Evolutionary conservation across 2,888 invertebrate species (phyloP).

Genomic region (Candidula unifasciata): DNA sequence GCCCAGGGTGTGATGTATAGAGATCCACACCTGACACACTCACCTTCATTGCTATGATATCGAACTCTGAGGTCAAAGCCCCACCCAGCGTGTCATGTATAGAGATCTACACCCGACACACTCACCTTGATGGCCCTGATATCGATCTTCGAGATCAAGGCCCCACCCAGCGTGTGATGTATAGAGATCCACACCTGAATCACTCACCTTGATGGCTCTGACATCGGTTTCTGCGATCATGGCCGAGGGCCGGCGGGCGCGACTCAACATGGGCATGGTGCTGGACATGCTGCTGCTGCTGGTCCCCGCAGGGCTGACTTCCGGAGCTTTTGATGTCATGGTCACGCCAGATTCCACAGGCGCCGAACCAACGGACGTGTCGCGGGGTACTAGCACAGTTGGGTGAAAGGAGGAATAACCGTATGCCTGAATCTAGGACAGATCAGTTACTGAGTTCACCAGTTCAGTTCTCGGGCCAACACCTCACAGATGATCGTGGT

Average conservation of each 20-base stretch:
- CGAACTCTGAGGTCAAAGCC: too few relatives aligned
- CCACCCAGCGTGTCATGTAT: too few relatives aligned
- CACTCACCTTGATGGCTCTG: conserved; percentile 56
- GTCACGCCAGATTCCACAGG: not conserved
- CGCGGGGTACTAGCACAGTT: too few relatives aligned
- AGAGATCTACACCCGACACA: not conserved
- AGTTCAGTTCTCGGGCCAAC: too few relatives aligned
- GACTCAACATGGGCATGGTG: conserved; percentile 65
- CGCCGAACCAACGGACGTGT: not conserved
- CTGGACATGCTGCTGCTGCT: conserved; percentile 44
- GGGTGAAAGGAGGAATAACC: too few relatives aligned
- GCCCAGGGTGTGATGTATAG: too few relatives aligned
- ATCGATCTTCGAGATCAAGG: too few relatives aligned
- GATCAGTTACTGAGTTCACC: too few relatives aligned
- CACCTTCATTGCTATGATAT: not conserved
- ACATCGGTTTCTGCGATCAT: conserved; percentile 68
- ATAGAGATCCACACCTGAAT: too few relatives aligned
- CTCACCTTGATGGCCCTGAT: not conserved
- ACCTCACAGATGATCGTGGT: too few relatives aligned
- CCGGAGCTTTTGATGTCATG: conserved; percentile 39
- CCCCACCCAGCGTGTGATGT: not conserved
- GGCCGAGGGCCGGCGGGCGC: conserved; percentile 70
- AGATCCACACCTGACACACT: too few relatives aligned
- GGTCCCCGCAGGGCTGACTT: conserved; percentile 19
- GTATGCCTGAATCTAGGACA: too few relatives aligned